Percentiles rank a stretch among this genome's conserved stretches.
Conservation (phyloP, 2,113 vertebrate genomes). For the Myocastor coypus region DNA sequence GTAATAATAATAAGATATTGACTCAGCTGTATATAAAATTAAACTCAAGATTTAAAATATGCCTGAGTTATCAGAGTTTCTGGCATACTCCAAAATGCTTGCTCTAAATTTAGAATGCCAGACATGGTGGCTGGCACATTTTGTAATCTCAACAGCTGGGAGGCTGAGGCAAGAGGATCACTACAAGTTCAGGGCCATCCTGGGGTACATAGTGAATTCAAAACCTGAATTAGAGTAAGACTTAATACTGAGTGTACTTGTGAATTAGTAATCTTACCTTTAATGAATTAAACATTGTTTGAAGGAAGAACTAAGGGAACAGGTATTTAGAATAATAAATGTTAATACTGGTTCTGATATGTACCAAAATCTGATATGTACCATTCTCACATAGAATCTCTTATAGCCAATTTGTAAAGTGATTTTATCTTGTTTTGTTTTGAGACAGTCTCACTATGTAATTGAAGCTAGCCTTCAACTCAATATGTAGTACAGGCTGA, state of each 20-base stretch:
- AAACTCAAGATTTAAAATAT: conserved; percentile 39
- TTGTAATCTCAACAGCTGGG: neutral
- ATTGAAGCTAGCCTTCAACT: neutral
- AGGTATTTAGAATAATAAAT: conserved; percentile 6
- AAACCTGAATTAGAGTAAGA: neutral
- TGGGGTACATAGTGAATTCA: neutral
- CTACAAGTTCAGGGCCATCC: neutral
- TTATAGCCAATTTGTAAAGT: neutral
- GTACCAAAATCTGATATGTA: neutral
- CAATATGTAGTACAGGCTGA: neutral
- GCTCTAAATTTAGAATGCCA: neutral
- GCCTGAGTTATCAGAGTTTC: neutral
- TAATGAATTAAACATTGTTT: conserved; percentile 40
- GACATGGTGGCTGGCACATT: neutral
- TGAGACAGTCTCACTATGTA: neutral
- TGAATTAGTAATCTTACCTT: conserved; percentile 15
- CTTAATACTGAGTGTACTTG: neutral
- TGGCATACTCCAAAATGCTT: neutral
- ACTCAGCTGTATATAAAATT: conserved; percentile 10
- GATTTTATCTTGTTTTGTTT: neutral
- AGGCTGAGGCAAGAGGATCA: neutral
- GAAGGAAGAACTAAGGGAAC: conserved; percentile 42
- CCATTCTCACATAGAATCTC: neutral
- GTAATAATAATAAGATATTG: neutral
- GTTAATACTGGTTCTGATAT: conserved; percentile 14